Evolutionary conservation across 2,113 vertebrate genomes (phyloP), one percentile per base, ranked within the genome.

Genomic region (Phodopus roborovskii): DNA sequence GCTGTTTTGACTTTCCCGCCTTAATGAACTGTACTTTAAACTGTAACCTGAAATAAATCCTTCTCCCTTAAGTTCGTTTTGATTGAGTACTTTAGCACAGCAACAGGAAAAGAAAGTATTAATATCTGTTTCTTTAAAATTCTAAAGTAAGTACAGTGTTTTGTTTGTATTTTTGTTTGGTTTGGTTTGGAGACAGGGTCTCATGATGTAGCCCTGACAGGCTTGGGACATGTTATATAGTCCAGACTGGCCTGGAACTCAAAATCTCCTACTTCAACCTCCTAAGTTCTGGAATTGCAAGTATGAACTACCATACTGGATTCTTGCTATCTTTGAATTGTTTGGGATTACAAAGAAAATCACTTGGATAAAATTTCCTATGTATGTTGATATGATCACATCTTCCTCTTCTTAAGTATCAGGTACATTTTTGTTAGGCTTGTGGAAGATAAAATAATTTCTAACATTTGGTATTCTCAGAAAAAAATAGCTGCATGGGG

Each of bases 281-380:
- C 42, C n/a, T n/a, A 68, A 68, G 28, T 85, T 42, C 58, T 48
- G 39, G n/a, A 26, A 86, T 19, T 86, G 10, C 66, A 66, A 42
- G 45, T 48, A 86, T 24, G 30, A 12, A 13, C 42, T 86, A 50
- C 42, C 62, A 66, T 50, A 62, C 42, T 68, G 20, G 5, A 66
- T 96, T 95, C 68, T 71, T 91, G 66, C 58, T 94, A n/a, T 15
- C 68, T 53, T 94, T 82, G 68, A 94, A 73, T 17, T 84, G 48
- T 19, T 88, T 62, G 22, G 13, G 56, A 60, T 83, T 83, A 83
- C 36, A 60, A 83, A 62, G 39, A 60, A 83, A 83, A 62, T 83
- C 24, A 28, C 24, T 28, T 42, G 56, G n/a, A 83, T 83, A 83
- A 60, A 60, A 16, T 26, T 28, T 12, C 20, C 81, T 82, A 16